Percentiles rank a stretch among this genome's conserved stretches.
Evolutionary conservation across 2,113 vertebrate species (phyloP).

Genomic region (Triplophysa tibetana): DNA sequence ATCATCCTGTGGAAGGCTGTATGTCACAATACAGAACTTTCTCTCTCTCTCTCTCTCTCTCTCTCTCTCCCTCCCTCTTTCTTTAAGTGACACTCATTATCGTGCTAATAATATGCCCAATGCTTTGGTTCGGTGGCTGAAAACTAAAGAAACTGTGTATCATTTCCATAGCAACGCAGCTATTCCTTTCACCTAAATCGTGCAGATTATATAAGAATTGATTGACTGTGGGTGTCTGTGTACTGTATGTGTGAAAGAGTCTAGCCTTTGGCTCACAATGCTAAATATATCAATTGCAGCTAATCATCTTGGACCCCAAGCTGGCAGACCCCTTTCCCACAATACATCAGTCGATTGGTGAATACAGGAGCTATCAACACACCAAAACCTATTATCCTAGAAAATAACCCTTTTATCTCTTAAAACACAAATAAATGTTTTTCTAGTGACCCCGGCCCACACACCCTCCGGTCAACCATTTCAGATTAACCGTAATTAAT

Average conservation of each 20-base stretch:
- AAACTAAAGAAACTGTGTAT: constrained; percentile 27
- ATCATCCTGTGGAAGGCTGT: neutral
- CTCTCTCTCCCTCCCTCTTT: neutral
- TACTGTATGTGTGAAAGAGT: neutral
- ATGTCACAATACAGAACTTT: neutral
- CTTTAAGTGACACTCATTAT: neutral
- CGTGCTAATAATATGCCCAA: neutral
- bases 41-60: neutral
- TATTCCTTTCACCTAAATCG: constrained; percentile 23
- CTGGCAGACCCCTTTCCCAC: neutral
- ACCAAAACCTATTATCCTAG: neutral
- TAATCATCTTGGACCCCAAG: constrained; percentile 12
- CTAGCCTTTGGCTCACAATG: constrained; percentile 6
- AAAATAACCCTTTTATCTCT: no score
- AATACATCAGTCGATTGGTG: neutral
- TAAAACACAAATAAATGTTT: no score
- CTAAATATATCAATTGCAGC: constrained; percentile 31
- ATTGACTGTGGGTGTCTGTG: constrained; percentile 24
- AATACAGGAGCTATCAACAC: neutral
- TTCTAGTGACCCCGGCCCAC: no score
- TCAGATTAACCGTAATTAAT: neutral
- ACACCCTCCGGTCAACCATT: neutral
- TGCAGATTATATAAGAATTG: constrained; percentile 44
- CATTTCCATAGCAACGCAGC: constrained; percentile 42
- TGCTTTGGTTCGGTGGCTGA: constrained; percentile 11